Percentiles rank a stretch among this genome's conserved stretches.
Conservation (phyloP, 2,888 invertebrate genomes). For the Euzetes globulus region DNA sequence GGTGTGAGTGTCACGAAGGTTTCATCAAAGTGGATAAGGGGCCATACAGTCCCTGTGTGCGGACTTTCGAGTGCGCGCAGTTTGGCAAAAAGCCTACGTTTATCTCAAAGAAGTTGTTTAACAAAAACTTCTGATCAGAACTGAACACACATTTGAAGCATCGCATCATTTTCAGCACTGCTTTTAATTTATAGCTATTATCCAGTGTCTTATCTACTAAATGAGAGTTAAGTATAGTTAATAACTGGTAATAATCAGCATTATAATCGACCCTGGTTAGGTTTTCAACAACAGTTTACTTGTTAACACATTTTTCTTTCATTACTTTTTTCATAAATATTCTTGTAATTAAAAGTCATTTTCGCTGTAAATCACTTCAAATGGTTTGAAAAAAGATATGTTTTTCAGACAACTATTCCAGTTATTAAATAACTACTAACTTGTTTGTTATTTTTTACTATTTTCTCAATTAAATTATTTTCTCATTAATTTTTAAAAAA, state of each 20-base stretch:
- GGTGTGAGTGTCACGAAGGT: constrained; percentile 39
- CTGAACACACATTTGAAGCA: not conserved
- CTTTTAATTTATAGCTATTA: not conserved
- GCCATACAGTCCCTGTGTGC: constrained; percentile 34
- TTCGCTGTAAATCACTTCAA: not conserved
- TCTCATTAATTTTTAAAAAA: not conserved
- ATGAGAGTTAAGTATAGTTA: too few species aligned
- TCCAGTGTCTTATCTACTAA: too few species aligned
- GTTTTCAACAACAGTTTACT: too few species aligned
- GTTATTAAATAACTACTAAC: not conserved
- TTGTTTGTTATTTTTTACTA: not conserved
- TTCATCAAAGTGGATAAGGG: constrained; percentile 36
- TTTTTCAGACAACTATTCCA: not conserved
- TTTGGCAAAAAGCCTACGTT: not conserved
- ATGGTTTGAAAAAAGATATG: not conserved
- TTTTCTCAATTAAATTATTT: not conserved
- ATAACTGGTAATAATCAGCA: too few species aligned
- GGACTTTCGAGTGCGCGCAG: constrained; percentile 36
- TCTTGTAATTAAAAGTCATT: not conserved
- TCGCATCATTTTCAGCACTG: not conserved
- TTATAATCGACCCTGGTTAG: too few species aligned
- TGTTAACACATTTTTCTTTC: not conserved
- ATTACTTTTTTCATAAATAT: not conserved
- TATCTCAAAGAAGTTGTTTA: not conserved
- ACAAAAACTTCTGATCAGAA: not conserved